Base-by-base conservation (phyloP, 2,888 invertebrate species). In the Drosophila sordidula region DNA sequence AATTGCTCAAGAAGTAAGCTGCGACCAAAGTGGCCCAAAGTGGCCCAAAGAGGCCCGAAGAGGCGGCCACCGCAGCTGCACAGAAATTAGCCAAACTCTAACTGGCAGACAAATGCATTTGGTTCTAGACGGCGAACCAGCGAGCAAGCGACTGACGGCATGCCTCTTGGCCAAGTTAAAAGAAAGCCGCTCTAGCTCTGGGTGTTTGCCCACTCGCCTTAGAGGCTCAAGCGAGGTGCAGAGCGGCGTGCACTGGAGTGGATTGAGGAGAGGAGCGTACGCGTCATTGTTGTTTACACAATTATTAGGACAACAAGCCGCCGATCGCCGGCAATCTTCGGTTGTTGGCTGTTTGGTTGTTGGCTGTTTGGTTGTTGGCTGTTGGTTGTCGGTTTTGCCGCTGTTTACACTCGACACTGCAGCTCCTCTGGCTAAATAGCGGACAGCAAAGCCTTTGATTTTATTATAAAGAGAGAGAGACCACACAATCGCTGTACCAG, bases 261-360 rank as follows among this genome's bases (percentile, higher is more conserved):
- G 32, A 57, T 29, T 39, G 55, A 32, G 42, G 41, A 52, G 62
- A 52, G 73, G 58, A 77, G 78, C 78, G 78, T 61, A 73, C 79
- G 90, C 90, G 86, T 90, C 90, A 89, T 90, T 87, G 81, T 89
- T 90, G 89, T 90, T 90, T 90, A 87, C 90, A 90, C 90, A 89
- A 90, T 90, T 90, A 90, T 90, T 90, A 90, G 90, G 87, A 90
- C 82, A 89, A 88, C 87, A 89, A 88, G 80, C 89, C 87, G 81
- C 86, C 88, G 82, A 82, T 82, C 85, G 82, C 62, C 69, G 77
- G 77, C 71, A 66, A 77, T 75, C 74, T 67, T 58, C 61, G 58
- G 62, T 62, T 68, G 58, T 59, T 54, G 22, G 56, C 41, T 44
- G 50, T 51, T 64, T 32, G 39, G 34, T 36, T 56, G 44, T 57